Percentiles rank a stretch among this genome's conserved stretches.
These are phyloP conservation scores for Flabesymbios commensalis DNA, from an alignment of 2,888 invertebrate species.

Conservation along the genomic window DNA sequence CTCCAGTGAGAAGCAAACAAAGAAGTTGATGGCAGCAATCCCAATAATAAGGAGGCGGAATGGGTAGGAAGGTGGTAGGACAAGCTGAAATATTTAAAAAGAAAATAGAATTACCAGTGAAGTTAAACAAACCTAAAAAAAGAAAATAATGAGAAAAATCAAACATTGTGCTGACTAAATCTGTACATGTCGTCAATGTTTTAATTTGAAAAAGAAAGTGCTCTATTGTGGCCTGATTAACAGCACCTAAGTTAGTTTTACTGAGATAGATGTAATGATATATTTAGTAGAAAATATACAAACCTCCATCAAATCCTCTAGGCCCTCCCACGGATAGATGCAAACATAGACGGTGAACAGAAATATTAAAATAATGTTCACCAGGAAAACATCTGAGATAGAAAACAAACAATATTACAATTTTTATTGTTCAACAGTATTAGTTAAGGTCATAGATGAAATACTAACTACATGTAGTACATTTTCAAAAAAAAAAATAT, in stretches of 20 bases:
- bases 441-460: too few species aligned
- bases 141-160: too few species aligned
- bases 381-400: slow-evolving; percentile 68
- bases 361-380: slow-evolving; percentile 67
- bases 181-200: too few species aligned
- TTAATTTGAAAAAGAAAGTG: too few species aligned
- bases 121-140: too few species aligned
- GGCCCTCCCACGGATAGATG: slow-evolving; percentile 61
- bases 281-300: slow-evolving; percentile 12
- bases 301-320: slow-evolving; percentile 57
- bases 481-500: too few species aligned
- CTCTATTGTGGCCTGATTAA: too few species aligned
- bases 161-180: too few species aligned
- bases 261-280: too few species aligned
- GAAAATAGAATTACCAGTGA: neutral
- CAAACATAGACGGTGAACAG: slow-evolving; percentile 67
- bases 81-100: slow-evolving; percentile 42
- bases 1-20: slow-evolving; percentile 64
- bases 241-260: too few species aligned
- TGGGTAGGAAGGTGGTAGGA: slow-evolving; percentile 51
- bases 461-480: too few species aligned
- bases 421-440: too few species aligned
- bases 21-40: slow-evolving; percentile 64
- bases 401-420: slow-evolving; percentile 22
- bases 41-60: slow-evolving; percentile 68